Base-by-base conservation (phyloP, 2,797 vertebrate genomes). In the Epinephelus awoara region DNA sequence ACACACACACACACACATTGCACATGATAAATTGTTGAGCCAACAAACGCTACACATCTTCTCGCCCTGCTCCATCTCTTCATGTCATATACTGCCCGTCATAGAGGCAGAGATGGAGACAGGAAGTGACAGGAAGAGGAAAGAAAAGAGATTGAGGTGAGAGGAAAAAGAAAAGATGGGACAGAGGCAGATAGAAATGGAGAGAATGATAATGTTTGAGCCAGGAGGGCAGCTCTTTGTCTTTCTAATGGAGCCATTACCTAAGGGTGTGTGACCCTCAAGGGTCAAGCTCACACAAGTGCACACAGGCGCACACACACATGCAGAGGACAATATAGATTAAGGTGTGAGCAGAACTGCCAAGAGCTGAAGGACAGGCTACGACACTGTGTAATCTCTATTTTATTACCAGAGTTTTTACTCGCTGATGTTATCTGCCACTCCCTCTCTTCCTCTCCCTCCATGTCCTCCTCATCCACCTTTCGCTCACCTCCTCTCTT, bases 171-270 rank as follows among this genome's bases (percentile, higher is more conserved):
- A 78, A 49, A 61, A 61, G 58, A 65, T 18, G 59, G 19, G 59
- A 49, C 38, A 15, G 19, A 34, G 13, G 15, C 44, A 64, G 50
- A 63, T 2, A 62, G 49, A 71, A 58, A 74, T 49, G 63, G 64
- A 73, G 61, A 80, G 71, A 87, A 69, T 70, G 67, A 83, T 78
- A 38, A 72, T 56, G 79, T 82, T 80, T 70, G 74, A 89, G 73
- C 40, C 66, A 79, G 71, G 23, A 67, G 89, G 85, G 79, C 50
- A 80, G 85, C 82, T 87, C 88, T 92, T 83, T 83, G 86, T 93
- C 87, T 84, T 91, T 73, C 77, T 94, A 92, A 94, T 91, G 84
- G 89, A 91, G 88, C 85, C 82, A 93, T 94, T 94, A 92, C 85
- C 82, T 73, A 49, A 71, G 83, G 75, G 73, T 77, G 54, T 77